A percentile compares a stretch with the other conserved stretches of the same genome.
phyloP scores from a whole-genome alignment of 2,888 invertebrate species.

The Unio pictorum region DNA sequence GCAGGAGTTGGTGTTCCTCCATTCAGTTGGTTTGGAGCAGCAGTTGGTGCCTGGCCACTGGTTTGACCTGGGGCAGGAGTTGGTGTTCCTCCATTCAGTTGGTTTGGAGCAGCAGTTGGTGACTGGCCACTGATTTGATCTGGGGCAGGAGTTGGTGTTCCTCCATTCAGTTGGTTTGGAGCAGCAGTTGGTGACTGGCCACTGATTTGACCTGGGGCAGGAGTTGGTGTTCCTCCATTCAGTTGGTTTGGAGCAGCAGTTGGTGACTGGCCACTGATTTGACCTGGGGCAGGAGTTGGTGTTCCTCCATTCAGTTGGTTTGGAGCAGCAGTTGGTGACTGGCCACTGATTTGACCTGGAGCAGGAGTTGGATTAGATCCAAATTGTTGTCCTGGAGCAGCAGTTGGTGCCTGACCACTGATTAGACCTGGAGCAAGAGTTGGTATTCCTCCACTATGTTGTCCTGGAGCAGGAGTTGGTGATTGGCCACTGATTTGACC shows the following conservation, averaged over 20 bases:
- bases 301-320: not conserved
- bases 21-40: not conserved
- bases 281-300: slow-evolving; percentile 6
- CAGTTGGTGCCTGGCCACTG: slow-evolving; percentile 1
- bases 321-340: slow-evolving; percentile 1
- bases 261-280: not conserved
- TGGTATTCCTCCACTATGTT: slow-evolving; percentile 13
- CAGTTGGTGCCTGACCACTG: slow-evolving; percentile 23
- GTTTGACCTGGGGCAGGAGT: slow-evolving; percentile 2
- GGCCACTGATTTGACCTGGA: not conserved
- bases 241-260: no score
- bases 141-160: slow-evolving; percentile 9
- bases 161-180: not conserved
- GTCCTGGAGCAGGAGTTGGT: slow-evolving; percentile 22
- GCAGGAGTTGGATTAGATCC: slow-evolving; percentile 19
- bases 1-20: slow-evolving; percentile 4
- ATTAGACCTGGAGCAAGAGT: slow-evolving; percentile 18
- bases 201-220: slow-evolving; percentile 1
- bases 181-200: slow-evolving; percentile 2
- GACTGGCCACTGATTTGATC: not conserved
- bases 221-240: not conserved
- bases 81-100: not conserved
- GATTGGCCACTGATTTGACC: slow-evolving; percentile 15
- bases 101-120: no score
- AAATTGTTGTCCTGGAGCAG: slow-evolving; percentile 1